Base-by-base conservation (phyloP, 2,113 vertebrate genomes). In the Brachyhypopomus gauderio region DNA sequence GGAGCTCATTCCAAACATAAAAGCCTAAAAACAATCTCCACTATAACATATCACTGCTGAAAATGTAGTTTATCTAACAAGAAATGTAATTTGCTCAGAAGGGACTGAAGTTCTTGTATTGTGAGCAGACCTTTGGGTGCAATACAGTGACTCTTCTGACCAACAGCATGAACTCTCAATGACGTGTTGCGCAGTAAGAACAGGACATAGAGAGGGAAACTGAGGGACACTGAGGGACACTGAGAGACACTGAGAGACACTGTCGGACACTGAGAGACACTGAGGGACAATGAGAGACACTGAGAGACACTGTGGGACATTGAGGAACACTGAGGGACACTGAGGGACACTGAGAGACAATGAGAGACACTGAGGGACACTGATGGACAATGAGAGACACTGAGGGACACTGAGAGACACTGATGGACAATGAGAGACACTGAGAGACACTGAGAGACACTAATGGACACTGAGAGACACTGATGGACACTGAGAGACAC, bases 221-320 rank as follows among this genome's bases (percentile, higher is more conserved):
- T 74, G 79, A 86, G 85, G 3, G 30, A 30, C 85, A 85, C 85
- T 85, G 75, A 30, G 30, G 30, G 30, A 30, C 30, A 30, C 30
- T 30, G 30, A 30, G 3, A 3, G 30, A 30, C 30, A 30, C 30
- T 30, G 30, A 30, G 30, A 3, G 30, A 3, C 30, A 30, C 30
- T 30, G 30, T 2, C 3, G 30, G 30, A 30, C 30, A 30, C 30
- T 30, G 30, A 30, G 30, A 3, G 30, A 30, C 30, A 30, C 30
- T 30, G 30, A 30, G 3, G 30, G 30, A 3, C 30, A 30, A 1
- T 30, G 30, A 30, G 30, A 3, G 30, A 30, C 30, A 30, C 30
- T 30, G 30, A 83, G 30, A 3, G 30, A 3, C 30, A 30, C 30
- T 30, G 30, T 2, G 30, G 30, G 30, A 30, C 85, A 85, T 85